These are phyloP conservation scores for Chiloscyllium punctatum DNA, from an alignment of 2,797 vertebrate species.

Conservation along the genomic window DNA sequence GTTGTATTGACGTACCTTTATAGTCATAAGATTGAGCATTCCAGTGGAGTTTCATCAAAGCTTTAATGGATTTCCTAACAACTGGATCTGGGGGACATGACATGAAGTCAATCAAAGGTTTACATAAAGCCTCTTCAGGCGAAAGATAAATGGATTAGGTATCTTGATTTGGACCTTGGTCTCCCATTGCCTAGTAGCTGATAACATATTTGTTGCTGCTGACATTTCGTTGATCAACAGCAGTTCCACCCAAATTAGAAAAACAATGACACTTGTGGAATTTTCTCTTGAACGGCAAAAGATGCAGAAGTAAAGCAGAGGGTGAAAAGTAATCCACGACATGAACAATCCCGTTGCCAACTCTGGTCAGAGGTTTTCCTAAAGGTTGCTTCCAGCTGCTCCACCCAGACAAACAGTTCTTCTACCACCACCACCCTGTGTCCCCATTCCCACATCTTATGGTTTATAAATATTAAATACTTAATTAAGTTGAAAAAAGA, in stretches of 20 bases:
- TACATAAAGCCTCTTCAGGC: background rate
- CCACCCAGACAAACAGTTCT: background rate
- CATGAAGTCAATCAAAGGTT: background rate
- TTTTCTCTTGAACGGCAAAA: background rate
- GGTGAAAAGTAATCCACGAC: background rate
- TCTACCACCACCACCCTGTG: background rate
- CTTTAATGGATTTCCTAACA: background rate
- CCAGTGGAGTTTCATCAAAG: background rate
- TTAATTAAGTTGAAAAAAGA: background rate
- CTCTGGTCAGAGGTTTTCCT: background rate
- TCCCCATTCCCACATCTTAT: background rate
- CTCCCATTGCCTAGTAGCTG: background rate
- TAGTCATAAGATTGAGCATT: background rate
- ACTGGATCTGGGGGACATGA: background rate
- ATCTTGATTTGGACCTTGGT: slow-evolving; percentile 7
- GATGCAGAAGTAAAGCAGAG: background rate
- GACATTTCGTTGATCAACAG: background rate
- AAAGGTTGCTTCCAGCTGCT: background rate
- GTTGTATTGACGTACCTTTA: background rate
- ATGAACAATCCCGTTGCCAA: background rate
- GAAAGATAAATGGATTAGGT: background rate
- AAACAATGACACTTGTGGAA: background rate
- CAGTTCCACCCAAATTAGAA: background rate
- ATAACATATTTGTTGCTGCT: background rate
- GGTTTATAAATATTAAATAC: background rate